These are phyloP conservation scores for Ciconia maguari DNA, from an alignment of 2,113 vertebrate genomes.

Conservation along the genomic window DNA sequence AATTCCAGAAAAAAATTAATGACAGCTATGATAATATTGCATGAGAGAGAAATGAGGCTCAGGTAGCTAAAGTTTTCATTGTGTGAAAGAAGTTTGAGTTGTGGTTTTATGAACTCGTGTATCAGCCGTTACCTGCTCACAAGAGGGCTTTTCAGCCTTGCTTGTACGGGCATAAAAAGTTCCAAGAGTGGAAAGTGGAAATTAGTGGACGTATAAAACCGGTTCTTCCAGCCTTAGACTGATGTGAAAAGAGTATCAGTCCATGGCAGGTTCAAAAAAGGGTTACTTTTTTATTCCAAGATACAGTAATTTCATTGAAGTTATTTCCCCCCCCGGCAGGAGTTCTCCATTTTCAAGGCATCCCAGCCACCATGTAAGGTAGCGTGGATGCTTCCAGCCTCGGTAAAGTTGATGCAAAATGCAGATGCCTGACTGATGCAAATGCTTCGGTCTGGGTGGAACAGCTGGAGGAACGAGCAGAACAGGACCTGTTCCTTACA, in stretches of 20 bases:
- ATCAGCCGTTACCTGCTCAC: not conserved
- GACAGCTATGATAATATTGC: not conserved
- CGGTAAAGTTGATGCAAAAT: not conserved
- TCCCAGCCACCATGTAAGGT: fast-evolving
- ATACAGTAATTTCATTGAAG: not conserved
- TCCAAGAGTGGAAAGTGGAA: not conserved
- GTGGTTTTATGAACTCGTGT: not conserved
- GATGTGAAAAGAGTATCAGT: not conserved
- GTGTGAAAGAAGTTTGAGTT: not conserved
- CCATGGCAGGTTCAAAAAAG: not conserved
- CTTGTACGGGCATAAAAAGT: not conserved
- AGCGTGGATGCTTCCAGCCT: not conserved
- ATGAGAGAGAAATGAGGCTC: not conserved
- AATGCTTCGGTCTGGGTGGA: not conserved
- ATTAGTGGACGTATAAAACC: not conserved
- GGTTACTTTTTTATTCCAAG: not conserved
- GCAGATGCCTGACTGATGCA: not conserved
- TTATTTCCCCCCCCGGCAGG: not conserved
- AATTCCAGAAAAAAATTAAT: not conserved
- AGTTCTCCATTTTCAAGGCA: not conserved
- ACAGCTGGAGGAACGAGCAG: constrained; percentile 8
- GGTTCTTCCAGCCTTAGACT: not conserved
- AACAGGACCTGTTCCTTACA: not conserved
- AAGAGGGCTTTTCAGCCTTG: not conserved
- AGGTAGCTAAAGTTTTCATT: not conserved